Evolutionary conservation across 2,113 vertebrate species (phyloP).

Genomic region (Nothoprocta perdicaria): DNA sequence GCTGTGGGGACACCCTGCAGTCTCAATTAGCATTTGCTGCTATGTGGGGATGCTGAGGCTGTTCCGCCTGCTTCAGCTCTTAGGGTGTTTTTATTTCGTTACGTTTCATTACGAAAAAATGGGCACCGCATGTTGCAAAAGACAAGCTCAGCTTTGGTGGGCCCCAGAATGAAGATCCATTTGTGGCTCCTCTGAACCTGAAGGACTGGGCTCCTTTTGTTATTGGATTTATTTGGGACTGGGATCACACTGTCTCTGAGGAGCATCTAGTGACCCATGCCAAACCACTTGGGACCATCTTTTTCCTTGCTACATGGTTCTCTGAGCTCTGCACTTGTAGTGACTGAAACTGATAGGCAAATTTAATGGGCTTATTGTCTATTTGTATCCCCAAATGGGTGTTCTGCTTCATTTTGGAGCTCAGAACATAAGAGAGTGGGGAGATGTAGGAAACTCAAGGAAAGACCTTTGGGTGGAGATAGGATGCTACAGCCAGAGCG

Average conservation of each 20-base stretch:
- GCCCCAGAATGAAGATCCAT: not conserved
- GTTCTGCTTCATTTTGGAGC: not conserved
- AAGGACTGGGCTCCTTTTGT: not conserved
- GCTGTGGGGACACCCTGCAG: not conserved
- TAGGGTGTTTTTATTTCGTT: not conserved
- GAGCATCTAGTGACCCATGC: rapidly evolving
- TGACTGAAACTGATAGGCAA: not conserved
- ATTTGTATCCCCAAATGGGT: not conserved
- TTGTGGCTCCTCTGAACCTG: not conserved
- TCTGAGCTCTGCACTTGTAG: not conserved
- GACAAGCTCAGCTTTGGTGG: not conserved
- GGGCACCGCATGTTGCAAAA: not conserved
- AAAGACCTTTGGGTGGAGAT: not conserved
- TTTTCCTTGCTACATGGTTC: not conserved
- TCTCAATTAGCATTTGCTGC: not conserved
- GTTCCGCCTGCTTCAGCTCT: not conserved
- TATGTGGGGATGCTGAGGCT: not conserved
- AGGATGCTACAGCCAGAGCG: not conserved
- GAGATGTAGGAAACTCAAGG: not conserved
- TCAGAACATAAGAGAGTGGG: not conserved
- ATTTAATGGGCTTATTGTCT: not conserved
- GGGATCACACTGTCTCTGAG: not conserved
- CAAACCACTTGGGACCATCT: rapidly evolving
- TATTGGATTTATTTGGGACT: rapidly evolving
- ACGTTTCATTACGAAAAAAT: too few species aligned